Base-by-base conservation (phyloP, 1,140 invertebrate species). In the Dysdera silvatica region DNA sequence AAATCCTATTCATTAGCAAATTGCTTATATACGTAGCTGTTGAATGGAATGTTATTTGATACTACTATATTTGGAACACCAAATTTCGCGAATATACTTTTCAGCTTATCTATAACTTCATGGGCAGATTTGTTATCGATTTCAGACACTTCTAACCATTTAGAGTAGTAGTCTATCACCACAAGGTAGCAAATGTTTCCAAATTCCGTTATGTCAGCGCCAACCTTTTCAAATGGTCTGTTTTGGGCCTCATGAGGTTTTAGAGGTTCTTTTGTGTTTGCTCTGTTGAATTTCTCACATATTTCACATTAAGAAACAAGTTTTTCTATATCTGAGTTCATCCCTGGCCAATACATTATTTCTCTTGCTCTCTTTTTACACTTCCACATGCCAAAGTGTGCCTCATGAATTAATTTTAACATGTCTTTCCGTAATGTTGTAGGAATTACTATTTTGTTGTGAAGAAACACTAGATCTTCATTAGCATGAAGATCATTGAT, bases 371-470 rank as follows among this genome's bases (percentile, higher is more conserved):
- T 52, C 28, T 24, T 48, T 40, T 53, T 53, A 41, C 31, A 53
- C 29, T 52, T 53, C n/a, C 53, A 28, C 23, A 74, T 71, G 3
- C 74, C 74, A 24, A 71, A 64, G 70, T 76, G 75, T 29, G 67
- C 48, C 47, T 61, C 49, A 66, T 76, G 74, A n/a, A 74, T 48
- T 31, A 58, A n/a, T n/a, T 71, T 54, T 33, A 74, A 58, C 48
- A 76, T 74, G 23, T 72, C 57, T 4, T 24, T 7, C 59, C 72
- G 66, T n/a, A 73, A 45, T 8, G 37, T 8, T 51, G 18, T 60
- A 5, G 74, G 72, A 52, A 77, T 69, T 12, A 75, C 45, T 10
- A 74, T 62, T 48, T 68, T 67, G 51, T 72, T 53, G 55, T 66
- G 68, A 47, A 68, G 63, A 54, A 74, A 68, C 23, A 75, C 35